phyloP scores from a whole-genome alignment of 2,888 invertebrate genomes.

The Hyposoter dolosus region DNA sequence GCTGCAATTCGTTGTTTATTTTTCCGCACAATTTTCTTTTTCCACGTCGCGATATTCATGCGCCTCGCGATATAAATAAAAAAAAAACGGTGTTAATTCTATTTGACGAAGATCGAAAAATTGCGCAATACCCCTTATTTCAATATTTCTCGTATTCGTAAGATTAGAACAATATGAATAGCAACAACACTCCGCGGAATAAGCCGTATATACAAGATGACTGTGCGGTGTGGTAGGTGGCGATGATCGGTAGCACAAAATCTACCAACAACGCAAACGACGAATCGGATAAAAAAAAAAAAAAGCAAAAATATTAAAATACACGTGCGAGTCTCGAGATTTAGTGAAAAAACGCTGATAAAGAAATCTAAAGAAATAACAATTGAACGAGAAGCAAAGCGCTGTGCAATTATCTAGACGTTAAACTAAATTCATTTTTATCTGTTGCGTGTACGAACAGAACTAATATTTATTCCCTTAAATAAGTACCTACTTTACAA shows the following conservation, averaged over 20 bases:
- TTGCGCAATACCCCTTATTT: background rate
- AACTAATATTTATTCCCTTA: constrained; percentile 73
- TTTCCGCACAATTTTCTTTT: background rate
- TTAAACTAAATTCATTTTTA: constrained; percentile 29
- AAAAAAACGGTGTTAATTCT: background rate
- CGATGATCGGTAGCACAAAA: background rate
- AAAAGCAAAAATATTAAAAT: background rate
- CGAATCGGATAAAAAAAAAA: background rate
- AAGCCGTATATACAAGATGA: constrained; percentile 17
- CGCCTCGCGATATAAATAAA: background rate
- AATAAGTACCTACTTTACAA: constrained; percentile 78
- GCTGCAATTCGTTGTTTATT: background rate
- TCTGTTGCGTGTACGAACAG: constrained; percentile 61
- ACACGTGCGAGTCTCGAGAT: background rate
- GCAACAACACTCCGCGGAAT: background rate
- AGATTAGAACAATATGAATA: background rate
- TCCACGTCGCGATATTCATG: background rate
- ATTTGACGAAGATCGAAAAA: background rate
- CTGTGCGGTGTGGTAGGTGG: background rate
- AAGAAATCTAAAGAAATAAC: constrained; percentile 4
- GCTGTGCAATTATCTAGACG: background rate
- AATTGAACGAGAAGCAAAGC: constrained; percentile 1
- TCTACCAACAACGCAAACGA: constrained; percentile 2
- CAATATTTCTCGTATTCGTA: background rate
- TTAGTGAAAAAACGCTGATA: constrained; percentile 10